A percentile compares a stretch with the other conserved stretches of the same genome.
phyloP scores from a whole-genome alignment of 2,113 vertebrate species.

The Tenrec ecaudatus region DNA sequence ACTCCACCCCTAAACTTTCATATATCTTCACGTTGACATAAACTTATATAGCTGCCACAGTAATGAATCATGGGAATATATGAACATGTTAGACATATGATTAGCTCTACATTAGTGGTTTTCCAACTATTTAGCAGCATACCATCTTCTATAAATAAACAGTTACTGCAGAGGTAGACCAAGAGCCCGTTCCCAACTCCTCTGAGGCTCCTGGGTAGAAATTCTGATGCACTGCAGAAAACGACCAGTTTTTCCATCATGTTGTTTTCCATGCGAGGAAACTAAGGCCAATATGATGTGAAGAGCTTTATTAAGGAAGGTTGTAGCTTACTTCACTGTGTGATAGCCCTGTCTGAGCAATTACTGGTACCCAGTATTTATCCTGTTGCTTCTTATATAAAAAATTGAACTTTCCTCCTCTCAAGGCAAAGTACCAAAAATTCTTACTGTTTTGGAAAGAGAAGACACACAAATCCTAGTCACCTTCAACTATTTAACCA shows the following conservation, averaged over 20 bases:
- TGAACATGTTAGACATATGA: too few species aligned
- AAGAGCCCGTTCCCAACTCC: not conserved
- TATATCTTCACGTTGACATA: too few species aligned
- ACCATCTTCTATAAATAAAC: not conserved
- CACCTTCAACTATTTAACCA: conserved; percentile 67
- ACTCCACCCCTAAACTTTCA: too few species aligned
- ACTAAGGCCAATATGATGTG: not conserved
- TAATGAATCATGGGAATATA: not conserved
- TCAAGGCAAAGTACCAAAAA: conserved; percentile 64
- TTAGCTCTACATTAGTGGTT: not conserved
- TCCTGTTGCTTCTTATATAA: conserved; percentile 10
- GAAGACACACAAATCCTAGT: conserved; percentile 53
- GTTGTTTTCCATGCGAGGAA: not conserved
- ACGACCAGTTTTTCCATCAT: not conserved
- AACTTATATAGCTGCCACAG: too few species aligned
- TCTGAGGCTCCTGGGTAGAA: not conserved
- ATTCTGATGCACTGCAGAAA: not conserved
- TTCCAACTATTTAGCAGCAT: not conserved
- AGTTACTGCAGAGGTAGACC: too few species aligned
- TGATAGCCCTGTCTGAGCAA: not conserved
- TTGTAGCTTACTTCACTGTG: not conserved
- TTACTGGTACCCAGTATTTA: not conserved
- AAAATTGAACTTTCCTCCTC: conserved; percentile 7
- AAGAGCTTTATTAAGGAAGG: not conserved
- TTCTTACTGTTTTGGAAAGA: conserved; percentile 58